Conservation (phyloP, 92 coral and sea anemone species). For the Zoanthus sociatus region DNA sequence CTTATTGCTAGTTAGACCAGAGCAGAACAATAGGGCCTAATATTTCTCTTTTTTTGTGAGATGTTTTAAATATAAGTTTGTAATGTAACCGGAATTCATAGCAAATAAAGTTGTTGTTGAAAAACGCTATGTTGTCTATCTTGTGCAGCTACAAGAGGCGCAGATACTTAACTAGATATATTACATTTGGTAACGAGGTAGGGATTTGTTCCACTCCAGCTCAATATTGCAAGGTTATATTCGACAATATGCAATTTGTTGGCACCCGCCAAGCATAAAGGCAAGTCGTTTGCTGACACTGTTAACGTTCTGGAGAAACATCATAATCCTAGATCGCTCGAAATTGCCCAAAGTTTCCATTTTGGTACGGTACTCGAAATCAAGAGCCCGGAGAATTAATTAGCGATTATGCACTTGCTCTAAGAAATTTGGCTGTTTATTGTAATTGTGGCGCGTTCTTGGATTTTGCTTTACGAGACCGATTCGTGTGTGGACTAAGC, state of each 20-base stretch:
- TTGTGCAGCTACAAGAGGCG: too few species aligned
- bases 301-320: constrained; percentile 51
- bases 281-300: constrained; percentile 21
- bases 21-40: too few species aligned
- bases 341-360: constrained; percentile 66
- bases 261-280: constrained; percentile 57
- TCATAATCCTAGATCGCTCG: constrained; percentile 23
- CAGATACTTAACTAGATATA: neutral
- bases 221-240: neutral
- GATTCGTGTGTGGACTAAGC: constrained; percentile 72
- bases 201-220: neutral
- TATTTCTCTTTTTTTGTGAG: too few species aligned
- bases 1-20: too few species aligned
- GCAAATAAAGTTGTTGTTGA: too few species aligned
- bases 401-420: constrained; percentile 52
- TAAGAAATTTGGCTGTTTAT: constrained; percentile 60
- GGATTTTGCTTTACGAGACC: constrained; percentile 60
- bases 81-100: too few species aligned
- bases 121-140: too few species aligned
- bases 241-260: too few species aligned
- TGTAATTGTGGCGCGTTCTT: constrained; percentile 65
- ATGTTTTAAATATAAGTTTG: too few species aligned
- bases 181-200: neutral
- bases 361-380: constrained; percentile 49
- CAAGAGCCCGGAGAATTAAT: constrained; percentile 55